Percentiles rank a stretch among this genome's conserved stretches.
phyloP scores from a whole-genome alignment of 2,113 vertebrate species.

The Pluvialis apricaria region DNA sequence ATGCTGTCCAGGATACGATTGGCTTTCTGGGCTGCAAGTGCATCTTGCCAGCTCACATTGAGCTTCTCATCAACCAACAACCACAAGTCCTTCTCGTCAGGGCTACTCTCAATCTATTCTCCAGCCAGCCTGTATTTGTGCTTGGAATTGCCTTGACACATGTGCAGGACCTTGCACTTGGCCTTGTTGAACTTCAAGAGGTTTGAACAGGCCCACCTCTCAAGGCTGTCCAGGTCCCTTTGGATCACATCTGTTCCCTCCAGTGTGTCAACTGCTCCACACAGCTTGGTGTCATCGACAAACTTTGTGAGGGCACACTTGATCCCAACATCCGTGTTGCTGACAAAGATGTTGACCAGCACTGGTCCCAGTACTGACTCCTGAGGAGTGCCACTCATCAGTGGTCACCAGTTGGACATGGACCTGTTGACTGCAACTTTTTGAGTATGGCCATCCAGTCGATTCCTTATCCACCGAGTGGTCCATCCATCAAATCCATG shows the following conservation, averaged over 20 bases:
- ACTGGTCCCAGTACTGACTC: too few species aligned
- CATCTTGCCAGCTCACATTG: not conserved
- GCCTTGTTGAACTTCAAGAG: not conserved
- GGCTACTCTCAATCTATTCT: not conserved
- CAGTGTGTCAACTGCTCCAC: not conserved
- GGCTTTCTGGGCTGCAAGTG: not conserved
- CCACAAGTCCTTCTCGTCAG: not conserved
- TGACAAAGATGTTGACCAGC: too few species aligned
- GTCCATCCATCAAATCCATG: too few species aligned
- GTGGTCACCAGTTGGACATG: too few species aligned
- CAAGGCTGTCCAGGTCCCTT: not conserved
- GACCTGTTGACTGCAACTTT: too few species aligned
- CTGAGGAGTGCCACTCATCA: too few species aligned
- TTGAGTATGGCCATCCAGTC: too few species aligned
- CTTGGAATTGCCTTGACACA: not conserved
- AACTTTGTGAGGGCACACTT: too few species aligned
- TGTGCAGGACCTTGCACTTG: not conserved
- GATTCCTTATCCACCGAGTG: too few species aligned
- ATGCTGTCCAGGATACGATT: not conserved
- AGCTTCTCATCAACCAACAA: not conserved
- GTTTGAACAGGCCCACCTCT: not conserved
- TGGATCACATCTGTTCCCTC: not conserved
- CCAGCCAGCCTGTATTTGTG: not conserved
- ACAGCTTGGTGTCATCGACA: too few species aligned
- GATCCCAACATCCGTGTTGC: too few species aligned